Conservation (phyloP, 1,140 invertebrate species). For the Lasaia peninsularis region DNA sequence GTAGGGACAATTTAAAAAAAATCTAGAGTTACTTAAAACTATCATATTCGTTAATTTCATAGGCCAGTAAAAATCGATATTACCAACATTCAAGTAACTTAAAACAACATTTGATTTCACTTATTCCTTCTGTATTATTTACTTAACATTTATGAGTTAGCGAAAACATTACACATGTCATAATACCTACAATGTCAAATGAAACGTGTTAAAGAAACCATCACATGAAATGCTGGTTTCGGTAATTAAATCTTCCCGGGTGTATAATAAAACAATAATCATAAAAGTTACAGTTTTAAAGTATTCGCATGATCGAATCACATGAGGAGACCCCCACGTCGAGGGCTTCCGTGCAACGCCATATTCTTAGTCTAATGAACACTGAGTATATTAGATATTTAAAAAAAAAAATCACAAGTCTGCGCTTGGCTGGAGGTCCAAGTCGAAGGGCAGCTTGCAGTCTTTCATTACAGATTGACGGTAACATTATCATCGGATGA, state of each 20-base stretch:
- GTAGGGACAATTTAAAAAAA: no score
- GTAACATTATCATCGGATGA: constrained; percentile 61
- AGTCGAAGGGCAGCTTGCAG: constrained; percentile 32
- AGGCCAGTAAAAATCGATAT: no score
- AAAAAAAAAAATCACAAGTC: constrained; percentile 39
- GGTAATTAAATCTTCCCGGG: background rate
- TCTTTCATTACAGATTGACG: constrained; percentile 65
- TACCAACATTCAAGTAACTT: no score
- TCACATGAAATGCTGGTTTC: background rate
- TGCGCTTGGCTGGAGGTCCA: constrained; percentile 35
- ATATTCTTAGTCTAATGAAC: constrained; percentile 39
- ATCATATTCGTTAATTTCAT: no score
- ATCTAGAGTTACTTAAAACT: no score
- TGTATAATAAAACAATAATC: background rate
- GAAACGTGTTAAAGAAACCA: no score
- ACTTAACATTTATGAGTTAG: no score
- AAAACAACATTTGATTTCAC: no score
- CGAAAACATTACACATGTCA: no score
- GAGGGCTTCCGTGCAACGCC: constrained; percentile 40
- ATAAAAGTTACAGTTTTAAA: background rate
- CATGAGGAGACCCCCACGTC: constrained; percentile 52
- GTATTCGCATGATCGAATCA: constrained; percentile 16
- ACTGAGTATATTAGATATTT: constrained; percentile 47
- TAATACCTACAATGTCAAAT: no score
- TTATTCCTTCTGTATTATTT: no score